Evolutionary conservation across 1,140 invertebrate species (phyloP).

Genomic region (Lordiphosa clarofinis): DNA sequence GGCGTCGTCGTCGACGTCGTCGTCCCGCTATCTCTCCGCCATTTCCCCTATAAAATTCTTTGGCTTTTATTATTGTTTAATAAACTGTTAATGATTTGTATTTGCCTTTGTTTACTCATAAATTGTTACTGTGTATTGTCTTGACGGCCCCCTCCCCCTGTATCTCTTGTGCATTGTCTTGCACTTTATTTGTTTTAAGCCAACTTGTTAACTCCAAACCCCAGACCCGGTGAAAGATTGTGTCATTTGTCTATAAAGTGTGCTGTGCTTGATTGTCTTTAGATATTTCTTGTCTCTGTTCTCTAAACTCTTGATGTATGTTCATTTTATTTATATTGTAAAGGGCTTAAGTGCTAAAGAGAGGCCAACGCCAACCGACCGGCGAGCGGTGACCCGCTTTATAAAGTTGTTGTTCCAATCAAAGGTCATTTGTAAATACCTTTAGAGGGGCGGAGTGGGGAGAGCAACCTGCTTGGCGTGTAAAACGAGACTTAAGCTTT

Average conservation of each 20-base stretch:
- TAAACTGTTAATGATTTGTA: constrained; percentile 62
- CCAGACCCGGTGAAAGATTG: constrained; percentile 30
- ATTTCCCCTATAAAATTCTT: constrained; percentile 44
- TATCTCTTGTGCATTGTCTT: constrained; percentile 15
- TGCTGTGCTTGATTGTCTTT: constrained; percentile 38
- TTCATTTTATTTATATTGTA: constrained; percentile 42
- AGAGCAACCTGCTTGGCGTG: not conserved
- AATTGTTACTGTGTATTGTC: constrained; percentile 23
- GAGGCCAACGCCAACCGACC: not conserved
- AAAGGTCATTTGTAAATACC: constrained; percentile 45
- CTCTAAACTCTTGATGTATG: constrained; percentile 47
- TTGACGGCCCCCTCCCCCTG: not conserved
- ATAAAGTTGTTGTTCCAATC: constrained; percentile 57
- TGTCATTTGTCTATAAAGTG: constrained; percentile 47
- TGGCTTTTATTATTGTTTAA: constrained; percentile 59
- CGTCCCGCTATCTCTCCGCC: constrained; percentile 39
- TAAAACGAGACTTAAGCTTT: not conserved
- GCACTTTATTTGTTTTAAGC: constrained; percentile 16
- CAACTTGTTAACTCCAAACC: constrained; percentile 10
- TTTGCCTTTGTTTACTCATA: constrained; percentile 35
- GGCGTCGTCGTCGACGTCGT: constrained; percentile 62
- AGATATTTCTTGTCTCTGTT: constrained; percentile 24
- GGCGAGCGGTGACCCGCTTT: constrained; percentile 15
- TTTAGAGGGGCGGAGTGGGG: not conserved
- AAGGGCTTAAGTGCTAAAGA: constrained; percentile 58